Evolutionary conservation across 2,113 vertebrate species (phyloP), one percentile per base, ranked within the genome.

Genomic region (Pithys albifrons): DNA sequence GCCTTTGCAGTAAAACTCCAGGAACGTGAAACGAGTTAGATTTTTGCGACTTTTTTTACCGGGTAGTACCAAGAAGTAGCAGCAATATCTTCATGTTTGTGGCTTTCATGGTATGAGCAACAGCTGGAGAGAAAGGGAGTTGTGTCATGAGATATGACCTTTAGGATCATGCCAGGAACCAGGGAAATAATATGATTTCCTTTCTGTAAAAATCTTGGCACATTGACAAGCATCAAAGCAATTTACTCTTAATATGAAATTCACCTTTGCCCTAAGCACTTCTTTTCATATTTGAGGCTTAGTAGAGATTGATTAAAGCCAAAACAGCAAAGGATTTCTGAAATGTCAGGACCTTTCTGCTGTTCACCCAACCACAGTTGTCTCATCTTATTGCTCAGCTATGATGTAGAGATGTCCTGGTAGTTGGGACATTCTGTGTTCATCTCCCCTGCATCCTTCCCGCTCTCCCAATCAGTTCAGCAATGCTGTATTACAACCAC

Each of bases 281-380:
- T 93, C 86, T 96, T 96, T 97, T 91, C 91, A 84, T 92, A 96
- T 96, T 93, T 95, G 94, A 92, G 80, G 93, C 93, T 97, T 92
- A 93, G 89, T 91, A 72, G 59, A 72, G 76, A 95, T 89, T 93
- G 94, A 97, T 95, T 96, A 93, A 97, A 95, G 73, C 80, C 76
- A 95, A 91, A 97, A 89, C 89, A 95, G 91, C 35, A 64, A 92
- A 96, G 95, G 96, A 92, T 96, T 96, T 96, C 89, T 92, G 91
- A 96, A 97, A 95, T 96, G 96, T 97, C 95, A 97, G 83, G 95
- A 97, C 95, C 95, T 97, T 97, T 97, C 39, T 92, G 55, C 48
- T 78, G 65, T 86, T 95, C 95, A 91, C n/a, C 86, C 91, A 93
- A 74, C 73, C 18, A 1, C 65, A n/a, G 69, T 93, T 77, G 73